phyloP scores from a whole-genome alignment of 2,888 invertebrate genomes.

The Geotrupes spiniger region DNA sequence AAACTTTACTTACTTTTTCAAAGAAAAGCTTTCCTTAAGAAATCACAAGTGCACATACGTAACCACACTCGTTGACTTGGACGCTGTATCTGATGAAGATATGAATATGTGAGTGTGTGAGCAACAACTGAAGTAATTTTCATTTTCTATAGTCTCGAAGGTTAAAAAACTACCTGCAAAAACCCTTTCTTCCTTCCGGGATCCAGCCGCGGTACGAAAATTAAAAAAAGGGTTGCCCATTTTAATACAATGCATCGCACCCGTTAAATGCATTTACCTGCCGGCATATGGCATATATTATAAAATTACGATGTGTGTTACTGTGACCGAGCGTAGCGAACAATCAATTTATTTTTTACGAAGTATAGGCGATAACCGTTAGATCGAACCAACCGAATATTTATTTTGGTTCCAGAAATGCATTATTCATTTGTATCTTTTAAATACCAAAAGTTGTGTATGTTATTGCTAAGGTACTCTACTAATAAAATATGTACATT shows the following conservation, averaged over 20 bases:
- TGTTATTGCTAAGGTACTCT: too few relatives aligned
- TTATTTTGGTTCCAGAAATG: too few relatives aligned
- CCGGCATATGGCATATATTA: slow-evolving; percentile 44
- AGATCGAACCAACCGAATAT: too few relatives aligned
- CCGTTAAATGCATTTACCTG: slow-evolving; percentile 39
- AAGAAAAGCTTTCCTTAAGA: too few relatives aligned
- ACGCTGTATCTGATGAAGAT: slow-evolving; percentile 15
- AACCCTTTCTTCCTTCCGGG: slow-evolving; percentile 49
- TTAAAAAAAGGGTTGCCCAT: slow-evolving; percentile 45
- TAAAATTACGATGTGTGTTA: slow-evolving; percentile 20
- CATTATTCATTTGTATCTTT: too few relatives aligned
- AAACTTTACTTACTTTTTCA: neutral
- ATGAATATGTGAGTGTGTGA: slow-evolving; percentile 20
- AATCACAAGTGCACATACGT: too few relatives aligned
- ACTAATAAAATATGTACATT: too few relatives aligned
- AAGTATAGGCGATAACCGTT: too few relatives aligned
- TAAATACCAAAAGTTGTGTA: too few relatives aligned
- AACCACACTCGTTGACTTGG: slow-evolving; percentile 1
- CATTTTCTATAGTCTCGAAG: slow-evolving; percentile 37
- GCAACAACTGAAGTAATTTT: slow-evolving; percentile 44
- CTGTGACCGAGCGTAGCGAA: slow-evolving; percentile 8
- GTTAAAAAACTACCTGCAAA: slow-evolving; percentile 48
- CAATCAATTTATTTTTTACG: too few relatives aligned
- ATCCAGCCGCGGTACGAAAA: slow-evolving; percentile 36
- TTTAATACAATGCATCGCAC: slow-evolving; percentile 39